phyloP scores from a whole-genome alignment of 2,797 vertebrate species.

The Spheniscus humboldti region DNA sequence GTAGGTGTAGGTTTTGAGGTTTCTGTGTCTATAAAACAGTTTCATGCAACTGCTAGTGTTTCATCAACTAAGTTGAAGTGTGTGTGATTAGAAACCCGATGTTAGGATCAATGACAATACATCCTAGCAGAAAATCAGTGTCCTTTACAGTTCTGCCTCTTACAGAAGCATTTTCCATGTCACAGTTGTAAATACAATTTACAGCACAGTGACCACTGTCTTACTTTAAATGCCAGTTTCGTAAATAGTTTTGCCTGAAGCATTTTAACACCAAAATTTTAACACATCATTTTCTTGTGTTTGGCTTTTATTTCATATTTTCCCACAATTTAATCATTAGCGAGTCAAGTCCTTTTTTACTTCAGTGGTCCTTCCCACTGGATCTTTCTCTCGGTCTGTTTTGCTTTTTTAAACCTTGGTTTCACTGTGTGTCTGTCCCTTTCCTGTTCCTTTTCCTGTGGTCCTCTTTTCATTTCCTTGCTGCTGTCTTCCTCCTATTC shows the following conservation, averaged over 20 bases:
- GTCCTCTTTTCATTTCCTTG: neutral
- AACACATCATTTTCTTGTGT: neutral
- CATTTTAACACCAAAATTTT: neutral
- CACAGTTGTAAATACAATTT: neutral
- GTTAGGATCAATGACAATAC: neutral
- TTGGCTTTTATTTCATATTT: neutral
- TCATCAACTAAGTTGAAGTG: neutral
- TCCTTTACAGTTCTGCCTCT: neutral
- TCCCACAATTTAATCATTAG: neutral
- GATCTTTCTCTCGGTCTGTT: neutral
- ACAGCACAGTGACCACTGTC: neutral
- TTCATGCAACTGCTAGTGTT: neutral
- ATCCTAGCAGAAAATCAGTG: neutral
- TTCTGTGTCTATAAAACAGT: neutral
- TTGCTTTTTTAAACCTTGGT: neutral
- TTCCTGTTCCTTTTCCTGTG: neutral
- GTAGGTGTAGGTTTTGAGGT: neutral
- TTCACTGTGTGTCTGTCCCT: neutral
- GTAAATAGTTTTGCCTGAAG: neutral
- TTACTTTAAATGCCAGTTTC: neutral
- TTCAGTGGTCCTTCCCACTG: neutral
- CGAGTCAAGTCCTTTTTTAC: neutral
- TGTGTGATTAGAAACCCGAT: neutral
- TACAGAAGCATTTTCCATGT: neutral
- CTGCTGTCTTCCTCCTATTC: neutral